phyloP scores from a whole-genome alignment of 2,113 vertebrate species.

The Mesembrinibis cayennensis region DNA sequence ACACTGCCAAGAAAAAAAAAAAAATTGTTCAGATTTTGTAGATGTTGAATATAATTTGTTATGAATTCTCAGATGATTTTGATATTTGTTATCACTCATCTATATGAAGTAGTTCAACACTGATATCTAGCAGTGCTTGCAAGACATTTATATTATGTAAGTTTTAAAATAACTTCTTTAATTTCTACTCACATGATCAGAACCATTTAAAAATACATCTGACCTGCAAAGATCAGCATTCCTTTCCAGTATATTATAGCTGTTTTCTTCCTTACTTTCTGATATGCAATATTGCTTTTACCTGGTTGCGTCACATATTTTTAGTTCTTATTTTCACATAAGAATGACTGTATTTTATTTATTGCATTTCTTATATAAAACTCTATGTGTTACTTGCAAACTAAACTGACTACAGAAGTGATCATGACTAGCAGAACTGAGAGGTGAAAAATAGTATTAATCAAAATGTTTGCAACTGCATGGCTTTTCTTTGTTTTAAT shows the following conservation, averaged over 20 bases:
- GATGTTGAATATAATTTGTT: background rate
- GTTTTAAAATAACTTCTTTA: background rate
- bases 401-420: background rate
- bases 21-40: background rate
- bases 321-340: background rate
- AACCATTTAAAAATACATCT: background rate
- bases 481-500: background rate
- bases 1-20: background rate
- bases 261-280: background rate
- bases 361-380: background rate
- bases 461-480: background rate
- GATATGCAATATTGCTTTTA: background rate
- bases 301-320: background rate
- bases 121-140: background rate
- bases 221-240: background rate
- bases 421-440: background rate
- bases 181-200: background rate
- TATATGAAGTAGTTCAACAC: background rate
- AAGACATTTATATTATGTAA: background rate
- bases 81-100: background rate
- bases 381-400: background rate
- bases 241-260: background rate
- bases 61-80: background rate
- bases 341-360: background rate
- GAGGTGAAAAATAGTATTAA: background rate